Evolutionary conservation across 1,140 invertebrate genomes (phyloP), one percentile per base, ranked within the genome.

Genomic region (Heliconius hermathena): DNA sequence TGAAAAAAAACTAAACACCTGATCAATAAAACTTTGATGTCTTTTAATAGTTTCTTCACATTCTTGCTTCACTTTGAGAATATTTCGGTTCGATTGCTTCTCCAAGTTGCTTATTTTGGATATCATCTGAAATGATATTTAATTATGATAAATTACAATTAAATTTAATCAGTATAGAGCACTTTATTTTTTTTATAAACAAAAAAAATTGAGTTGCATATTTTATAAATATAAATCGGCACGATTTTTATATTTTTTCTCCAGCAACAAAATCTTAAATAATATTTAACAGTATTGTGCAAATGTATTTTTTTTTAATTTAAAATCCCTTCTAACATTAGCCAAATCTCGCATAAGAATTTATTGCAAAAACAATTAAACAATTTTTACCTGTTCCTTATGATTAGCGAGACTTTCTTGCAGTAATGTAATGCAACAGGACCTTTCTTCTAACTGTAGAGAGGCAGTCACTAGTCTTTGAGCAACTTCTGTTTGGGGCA

Each of bases 31-130:
- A 60, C 78, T 93, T 79, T 94, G 93, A 74, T 94, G 93, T 46
- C 92, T 86, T 75, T 94, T 94, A 71, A 94, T 93, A 8, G 90
- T 88, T n/a, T 93, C 91, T 60, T 94, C 93, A 29, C 93, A 94
- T 66, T 94, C 93, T 60, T 90, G 90, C 52, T 94, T 94, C 75
- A 92, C 91, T 82, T 89, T 94, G 8, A 81, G 73, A 5, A 94
- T 87, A 79, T 89, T 93, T 0, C 91, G 83, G n/a, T 87, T 80
- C 3, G 92, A 94, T 74, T 94, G 92, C 74, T 92, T 94, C 83
- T 94, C 93, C 16, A 94, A 83, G 36, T 90, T 93, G 82, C 87
- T 92, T 9, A 94, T 89, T 89, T 94, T 94, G 18, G 84, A 83
- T 41, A 93, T 87, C 93, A 94, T 94, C 93, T 94, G 86, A 80